Evolutionary conservation across 2,113 vertebrate species (phyloP).

Genomic region (Brachypteracias leptosomus): DNA sequence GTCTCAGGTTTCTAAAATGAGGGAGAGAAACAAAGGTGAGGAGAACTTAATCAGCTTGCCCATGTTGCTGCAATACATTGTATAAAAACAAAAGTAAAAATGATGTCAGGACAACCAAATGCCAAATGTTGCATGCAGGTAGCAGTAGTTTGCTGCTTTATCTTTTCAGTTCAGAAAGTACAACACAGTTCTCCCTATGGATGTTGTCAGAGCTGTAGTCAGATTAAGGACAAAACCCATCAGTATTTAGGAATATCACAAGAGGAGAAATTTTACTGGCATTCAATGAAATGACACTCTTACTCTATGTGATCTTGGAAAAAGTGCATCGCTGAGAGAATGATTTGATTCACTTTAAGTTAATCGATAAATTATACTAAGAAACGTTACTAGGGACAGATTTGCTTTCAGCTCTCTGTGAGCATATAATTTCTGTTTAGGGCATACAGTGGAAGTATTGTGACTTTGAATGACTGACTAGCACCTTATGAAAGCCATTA

Average conservation of each 20-base stretch:
- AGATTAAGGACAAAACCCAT: conserved; percentile 49
- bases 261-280: conserved; percentile 59
- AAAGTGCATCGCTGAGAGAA: conserved; percentile 53
- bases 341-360: conserved; percentile 63
- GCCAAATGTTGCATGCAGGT: not conserved
- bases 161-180: not conserved
- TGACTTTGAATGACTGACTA: conserved; percentile 68
- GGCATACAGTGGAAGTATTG: not conserved
- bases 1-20: not conserved
- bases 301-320: conserved; percentile 56
- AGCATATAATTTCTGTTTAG: conserved; percentile 49
- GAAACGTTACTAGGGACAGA: conserved; percentile 47
- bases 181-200: not conserved
- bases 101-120: conserved; percentile 1
- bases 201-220: conserved; percentile 1
- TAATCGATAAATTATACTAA: conserved; percentile 71
- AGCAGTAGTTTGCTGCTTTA: not conserved
- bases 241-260: conserved; percentile 62
- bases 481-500: conserved; percentile 65
- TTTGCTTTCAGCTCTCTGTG: conserved; percentile 51
- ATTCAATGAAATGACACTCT: conserved; percentile 64
- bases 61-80: not conserved
- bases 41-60: not conserved
- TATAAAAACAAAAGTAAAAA: not conserved
- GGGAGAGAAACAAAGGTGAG: not conserved